Conservation (phyloP, 2,113 vertebrate genomes). For the Clarias macrocephalus region DNA sequence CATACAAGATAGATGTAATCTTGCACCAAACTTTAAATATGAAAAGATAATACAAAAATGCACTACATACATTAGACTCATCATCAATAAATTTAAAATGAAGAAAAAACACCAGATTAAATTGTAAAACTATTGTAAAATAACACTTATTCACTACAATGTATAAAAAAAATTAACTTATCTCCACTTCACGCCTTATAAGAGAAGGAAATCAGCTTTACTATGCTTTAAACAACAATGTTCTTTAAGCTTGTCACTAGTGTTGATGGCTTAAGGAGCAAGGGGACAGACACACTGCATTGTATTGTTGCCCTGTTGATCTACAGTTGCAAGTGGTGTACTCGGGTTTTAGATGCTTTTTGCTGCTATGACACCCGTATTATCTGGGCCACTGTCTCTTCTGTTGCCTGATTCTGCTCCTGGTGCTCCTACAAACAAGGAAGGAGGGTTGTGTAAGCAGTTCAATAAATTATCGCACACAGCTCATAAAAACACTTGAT, state of each 20-base stretch:
- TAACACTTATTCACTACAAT: neutral
- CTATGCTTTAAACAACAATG: conserved; percentile 20
- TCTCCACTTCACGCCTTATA: neutral
- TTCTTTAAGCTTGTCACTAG: conserved; percentile 13
- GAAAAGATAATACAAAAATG: neutral
- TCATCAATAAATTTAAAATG: neutral
- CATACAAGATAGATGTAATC: neutral
- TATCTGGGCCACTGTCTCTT: conserved; percentile 92
- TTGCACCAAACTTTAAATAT: neutral
- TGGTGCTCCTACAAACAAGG: conserved; percentile 62
- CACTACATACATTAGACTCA: conserved; percentile 14
- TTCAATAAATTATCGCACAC: conserved; percentile 27
- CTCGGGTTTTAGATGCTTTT: neutral
- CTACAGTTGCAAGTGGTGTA: conserved; percentile 23
- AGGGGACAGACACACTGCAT: neutral
- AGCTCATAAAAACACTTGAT: conserved; percentile 15
- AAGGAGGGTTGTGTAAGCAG: conserved; percentile 40
- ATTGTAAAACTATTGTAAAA: conserved; percentile 7
- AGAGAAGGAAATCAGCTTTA: neutral
- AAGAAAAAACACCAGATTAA: neutral
- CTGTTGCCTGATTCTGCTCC: conserved; percentile 81
- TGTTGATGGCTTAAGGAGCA: conserved; percentile 1
- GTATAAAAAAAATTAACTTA: neutral
- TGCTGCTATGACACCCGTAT: conserved; percentile 88
- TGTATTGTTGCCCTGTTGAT: neutral